phyloP scores from a whole-genome alignment of 2,888 invertebrate species.

The Heliothis peltigera region DNA sequence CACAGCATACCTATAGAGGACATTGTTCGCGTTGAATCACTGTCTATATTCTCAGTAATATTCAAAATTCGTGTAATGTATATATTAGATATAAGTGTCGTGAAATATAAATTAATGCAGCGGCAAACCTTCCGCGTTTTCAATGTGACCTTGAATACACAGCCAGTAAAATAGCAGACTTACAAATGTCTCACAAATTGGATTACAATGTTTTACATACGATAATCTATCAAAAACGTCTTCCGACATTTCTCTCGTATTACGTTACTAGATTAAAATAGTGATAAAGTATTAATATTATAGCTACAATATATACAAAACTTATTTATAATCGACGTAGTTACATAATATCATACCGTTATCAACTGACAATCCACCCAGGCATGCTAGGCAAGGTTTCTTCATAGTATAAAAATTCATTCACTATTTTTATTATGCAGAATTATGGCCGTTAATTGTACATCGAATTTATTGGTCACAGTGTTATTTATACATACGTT shows the following conservation, averaged over 20 bases:
- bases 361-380: conserved; percentile 28
- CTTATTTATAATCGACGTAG: conserved; percentile 58
- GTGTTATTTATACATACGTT: conserved; percentile 7
- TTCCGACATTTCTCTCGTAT: conserved; percentile 19
- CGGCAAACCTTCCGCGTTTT: conserved; percentile 12
- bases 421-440: conserved; percentile 49
- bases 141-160: conserved; percentile 27
- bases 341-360: conserved; percentile 60
- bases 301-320: conserved; percentile 57
- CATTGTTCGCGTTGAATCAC: not conserved
- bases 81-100: not conserved
- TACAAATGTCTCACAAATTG: conserved; percentile 43
- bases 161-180: conserved; percentile 25
- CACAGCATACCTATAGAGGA: not conserved
- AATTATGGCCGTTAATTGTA: conserved; percentile 57
- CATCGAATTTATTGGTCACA: conserved; percentile 37
- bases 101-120: conserved; percentile 6
- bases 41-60: not conserved
- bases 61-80: conserved; percentile 10
- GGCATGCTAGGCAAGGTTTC: conserved; percentile 31
- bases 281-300: conserved; percentile 32
- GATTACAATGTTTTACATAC: conserved; percentile 41
- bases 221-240: conserved; percentile 38
- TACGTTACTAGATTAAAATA: conserved; percentile 38
- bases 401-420: conserved; percentile 20